Conservation (phyloP, 1,140 invertebrate species). For the Probaryconus sp. region DNA sequence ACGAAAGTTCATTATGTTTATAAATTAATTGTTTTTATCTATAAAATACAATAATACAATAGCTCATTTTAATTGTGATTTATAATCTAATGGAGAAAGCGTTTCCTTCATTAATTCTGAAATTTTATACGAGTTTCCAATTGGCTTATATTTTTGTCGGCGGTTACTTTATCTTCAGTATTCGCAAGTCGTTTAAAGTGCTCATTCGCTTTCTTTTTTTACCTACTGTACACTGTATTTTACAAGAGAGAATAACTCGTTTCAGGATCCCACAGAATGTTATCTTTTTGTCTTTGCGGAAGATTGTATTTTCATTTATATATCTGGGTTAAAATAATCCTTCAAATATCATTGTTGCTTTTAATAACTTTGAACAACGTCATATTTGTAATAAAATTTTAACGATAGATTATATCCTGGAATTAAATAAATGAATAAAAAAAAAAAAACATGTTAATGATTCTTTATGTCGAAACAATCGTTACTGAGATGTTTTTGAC, state of each 20-base stretch:
- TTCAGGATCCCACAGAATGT: background rate
- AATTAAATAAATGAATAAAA: too few species aligned
- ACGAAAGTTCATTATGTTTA: conserved; percentile 15
- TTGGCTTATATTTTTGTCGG: conserved; percentile 2
- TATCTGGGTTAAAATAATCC: too few species aligned
- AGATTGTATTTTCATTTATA: too few species aligned
- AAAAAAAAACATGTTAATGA: too few species aligned
- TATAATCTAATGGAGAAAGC: conserved; percentile 22
- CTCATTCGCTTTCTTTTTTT: conserved; percentile 10
- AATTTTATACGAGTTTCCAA: background rate
- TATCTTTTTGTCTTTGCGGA: background rate
- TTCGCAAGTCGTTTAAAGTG: background rate
- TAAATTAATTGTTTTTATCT: background rate
- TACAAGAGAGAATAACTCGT: background rate
- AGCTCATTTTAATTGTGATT: conserved; percentile 24
- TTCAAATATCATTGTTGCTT: too few species aligned
- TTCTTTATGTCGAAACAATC: too few species aligned
- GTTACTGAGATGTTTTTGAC: too few species aligned
- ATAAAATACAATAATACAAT: conserved; percentile 8
- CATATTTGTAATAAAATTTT: too few species aligned
- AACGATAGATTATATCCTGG: too few species aligned
- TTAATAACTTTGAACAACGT: too few species aligned
- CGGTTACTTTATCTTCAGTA: conserved; percentile 1
- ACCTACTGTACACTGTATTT: conserved; percentile 4
- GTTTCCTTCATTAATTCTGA: conserved; percentile 22